Conservation (phyloP, 2,797 vertebrate genomes). For the Benthosema pterotum region DNA sequence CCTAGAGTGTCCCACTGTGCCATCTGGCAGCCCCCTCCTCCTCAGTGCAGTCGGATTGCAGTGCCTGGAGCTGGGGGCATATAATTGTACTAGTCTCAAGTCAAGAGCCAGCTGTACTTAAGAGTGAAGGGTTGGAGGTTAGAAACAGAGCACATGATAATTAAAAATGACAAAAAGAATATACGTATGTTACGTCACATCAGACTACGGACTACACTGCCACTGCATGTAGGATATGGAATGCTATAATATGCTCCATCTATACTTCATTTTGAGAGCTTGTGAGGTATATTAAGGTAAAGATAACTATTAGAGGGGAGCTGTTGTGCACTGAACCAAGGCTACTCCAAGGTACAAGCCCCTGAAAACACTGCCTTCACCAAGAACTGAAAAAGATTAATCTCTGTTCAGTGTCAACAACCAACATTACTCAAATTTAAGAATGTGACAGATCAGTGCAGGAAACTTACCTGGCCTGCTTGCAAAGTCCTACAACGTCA, state of each 20-base stretch:
- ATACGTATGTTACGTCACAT: not conserved
- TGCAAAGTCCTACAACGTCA: slow-evolving; percentile 20
- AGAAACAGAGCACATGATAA: slow-evolving; percentile 24
- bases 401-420: slow-evolving; percentile 17
- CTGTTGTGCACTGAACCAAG: slow-evolving; percentile 11
- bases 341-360: slow-evolving; percentile 8
- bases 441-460: not conserved
- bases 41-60: slow-evolving; percentile 59
- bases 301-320: too few species aligned
- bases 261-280: not conserved
- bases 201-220: too few species aligned
- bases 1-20: slow-evolving; percentile 59
- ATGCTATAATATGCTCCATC: not conserved
- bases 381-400: slow-evolving; percentile 12
- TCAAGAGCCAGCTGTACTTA: slow-evolving; percentile 63
- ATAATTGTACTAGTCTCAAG: slow-evolving; percentile 43
- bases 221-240: too few species aligned
- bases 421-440: not conserved
- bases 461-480: not conserved
- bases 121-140: slow-evolving; percentile 52
- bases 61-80: slow-evolving; percentile 62
- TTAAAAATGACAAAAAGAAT: slow-evolving; percentile 18
- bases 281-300: not conserved
- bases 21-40: slow-evolving; percentile 68
- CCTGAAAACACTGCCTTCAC: slow-evolving; percentile 25